A percentile compares a stretch with the other conserved stretches of the same genome.
Conservation (phyloP, 2,888 invertebrate genomes). For the Pherbina coryleti region DNA sequence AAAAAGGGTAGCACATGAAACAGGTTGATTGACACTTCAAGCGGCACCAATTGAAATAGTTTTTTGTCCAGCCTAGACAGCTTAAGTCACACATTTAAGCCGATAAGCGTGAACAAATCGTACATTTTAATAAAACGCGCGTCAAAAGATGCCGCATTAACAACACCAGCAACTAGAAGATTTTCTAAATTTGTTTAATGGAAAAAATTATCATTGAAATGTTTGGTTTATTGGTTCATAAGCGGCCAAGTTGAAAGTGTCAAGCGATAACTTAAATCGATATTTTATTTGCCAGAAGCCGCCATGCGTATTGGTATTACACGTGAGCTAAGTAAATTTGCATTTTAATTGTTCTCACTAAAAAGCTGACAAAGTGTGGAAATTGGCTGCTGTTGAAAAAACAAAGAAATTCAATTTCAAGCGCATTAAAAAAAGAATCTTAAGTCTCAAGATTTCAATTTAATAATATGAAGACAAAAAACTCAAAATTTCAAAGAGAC, state of each 20-base stretch:
- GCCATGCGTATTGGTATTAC: background rate
- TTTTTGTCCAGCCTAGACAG: background rate
- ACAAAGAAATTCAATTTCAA: conserved; percentile 30
- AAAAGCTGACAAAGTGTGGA: conserved; percentile 6
- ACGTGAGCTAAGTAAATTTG: conserved; percentile 1
- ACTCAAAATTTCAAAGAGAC: background rate
- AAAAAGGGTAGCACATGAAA: conserved; percentile 1
- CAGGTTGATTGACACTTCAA: conserved; percentile 12
- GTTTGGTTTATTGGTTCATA: conserved; percentile 28
- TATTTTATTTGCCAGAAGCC: background rate
- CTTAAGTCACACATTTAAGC: background rate
- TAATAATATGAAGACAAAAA: background rate
- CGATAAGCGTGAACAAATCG: background rate
- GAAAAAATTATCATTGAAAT: conserved; percentile 21
- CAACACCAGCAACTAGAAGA: background rate
- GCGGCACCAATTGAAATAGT: background rate
- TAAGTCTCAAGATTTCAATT: background rate
- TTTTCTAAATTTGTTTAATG: background rate
- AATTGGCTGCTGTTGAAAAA: background rate
- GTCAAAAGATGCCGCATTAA: conserved; percentile 21
- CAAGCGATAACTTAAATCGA: conserved; percentile 3
- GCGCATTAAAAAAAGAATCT: conserved; percentile 5
- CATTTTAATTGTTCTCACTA: conserved; percentile 16
- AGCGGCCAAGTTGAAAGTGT: conserved; percentile 30
- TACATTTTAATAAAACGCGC: background rate